Evolutionary conservation across 2,113 vertebrate genomes (phyloP), one percentile per base, ranked within the genome.

Genomic region (Chaetodon auriga): DNA sequence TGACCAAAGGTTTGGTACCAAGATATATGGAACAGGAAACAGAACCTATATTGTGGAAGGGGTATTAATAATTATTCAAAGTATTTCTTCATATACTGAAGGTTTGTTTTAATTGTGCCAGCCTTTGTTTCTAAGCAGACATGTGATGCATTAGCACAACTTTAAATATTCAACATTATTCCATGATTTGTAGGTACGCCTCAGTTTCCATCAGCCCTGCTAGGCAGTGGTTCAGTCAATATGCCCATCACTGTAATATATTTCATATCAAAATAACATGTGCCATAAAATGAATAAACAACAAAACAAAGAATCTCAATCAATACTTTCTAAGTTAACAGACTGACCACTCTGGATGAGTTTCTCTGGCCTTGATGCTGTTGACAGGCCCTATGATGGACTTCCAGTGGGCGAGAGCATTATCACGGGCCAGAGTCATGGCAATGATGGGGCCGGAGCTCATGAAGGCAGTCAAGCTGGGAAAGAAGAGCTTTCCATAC

Each of bases 381-480:
- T 95, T 96, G 85, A 84, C 89, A 74, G 98, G 98, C 82, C 98
- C 98, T 78, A 99, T 96, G 87, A 99, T 91, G 58, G 94, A 94
- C 88, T 96, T 97, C 98, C 97, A 99, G 90, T 94, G 93, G 1
- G 95, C 93, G n/a, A 99, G 90, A 25, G 97, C 97, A 2, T 90
- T 68, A 36, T 96, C 57, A 38, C 97, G 94, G 75, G 96, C 96
- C 88, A 99, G 94, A 83, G 94, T 91, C 92, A 98, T 87, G 43
- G 95, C 97, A 77, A 97, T 71, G 55, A 97, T 87, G 54, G 97
- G 97, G 64, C 97, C 98, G 66, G 98, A 99, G 90, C 97, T 99
- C 98, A 99, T 99, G 83, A 97, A 99, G 35, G 96, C 97, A 61
- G 96, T 97, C 91, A 99, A 90, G 83, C 96, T 97, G 48, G 97